These are phyloP conservation scores for Anoura caudifer DNA, from an alignment of 2,113 vertebrate genomes.

Conservation along the genomic window DNA sequence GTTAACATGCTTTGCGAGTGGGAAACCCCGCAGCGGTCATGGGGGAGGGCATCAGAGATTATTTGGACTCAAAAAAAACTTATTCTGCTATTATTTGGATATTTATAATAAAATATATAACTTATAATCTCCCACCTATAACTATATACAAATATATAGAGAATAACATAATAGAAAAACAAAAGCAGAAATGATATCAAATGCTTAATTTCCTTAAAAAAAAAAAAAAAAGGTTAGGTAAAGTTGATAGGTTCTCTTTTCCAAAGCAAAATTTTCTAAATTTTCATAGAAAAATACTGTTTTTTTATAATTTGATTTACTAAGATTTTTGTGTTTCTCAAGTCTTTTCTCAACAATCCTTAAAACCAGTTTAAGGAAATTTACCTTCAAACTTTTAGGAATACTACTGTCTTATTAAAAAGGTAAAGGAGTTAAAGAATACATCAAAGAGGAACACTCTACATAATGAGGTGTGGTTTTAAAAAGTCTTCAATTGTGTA, in stretches of 20 bases:
- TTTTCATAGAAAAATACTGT: neutral
- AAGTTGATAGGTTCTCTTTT: neutral
- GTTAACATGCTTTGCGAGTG: neutral
- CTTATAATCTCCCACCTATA: neutral
- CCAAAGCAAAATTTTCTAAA: neutral
- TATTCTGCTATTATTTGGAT: neutral
- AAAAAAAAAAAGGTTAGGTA: neutral
- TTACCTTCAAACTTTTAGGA: neutral
- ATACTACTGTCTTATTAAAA: neutral
- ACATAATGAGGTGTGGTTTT: neutral
- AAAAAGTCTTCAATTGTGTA: neutral
- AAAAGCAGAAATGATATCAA: neutral
- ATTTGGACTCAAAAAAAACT: neutral
- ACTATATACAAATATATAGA: neutral
- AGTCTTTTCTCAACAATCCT: neutral
- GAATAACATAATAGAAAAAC: neutral
- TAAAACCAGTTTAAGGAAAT: neutral
- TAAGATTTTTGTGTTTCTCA: neutral
- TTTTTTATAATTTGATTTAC: neutral
- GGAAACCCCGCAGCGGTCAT: neutral
- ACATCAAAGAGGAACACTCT: neutral
- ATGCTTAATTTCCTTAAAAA: neutral
- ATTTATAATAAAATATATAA: neutral
- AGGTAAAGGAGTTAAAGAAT: neutral
- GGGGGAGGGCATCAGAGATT: neutral